Conservation (phyloP, 2,888 invertebrate species). For the Drosophila algonquin region DNA sequence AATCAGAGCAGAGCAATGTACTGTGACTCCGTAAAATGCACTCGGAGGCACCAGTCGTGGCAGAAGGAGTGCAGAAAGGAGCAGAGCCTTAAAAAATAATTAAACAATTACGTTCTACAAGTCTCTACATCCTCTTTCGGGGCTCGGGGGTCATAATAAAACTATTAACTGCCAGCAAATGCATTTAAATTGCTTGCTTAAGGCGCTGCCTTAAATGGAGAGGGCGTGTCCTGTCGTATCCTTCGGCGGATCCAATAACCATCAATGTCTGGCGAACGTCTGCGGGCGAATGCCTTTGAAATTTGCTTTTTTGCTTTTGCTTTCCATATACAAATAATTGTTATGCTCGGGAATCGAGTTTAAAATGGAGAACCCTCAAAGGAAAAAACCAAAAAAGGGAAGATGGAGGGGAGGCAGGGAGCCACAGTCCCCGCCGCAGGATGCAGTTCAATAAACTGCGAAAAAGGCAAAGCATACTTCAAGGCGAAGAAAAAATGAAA, state of each 20-base stretch:
- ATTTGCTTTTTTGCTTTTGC: constrained; percentile 24
- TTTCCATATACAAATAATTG: constrained; percentile 61
- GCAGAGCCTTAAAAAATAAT: constrained; percentile 67
- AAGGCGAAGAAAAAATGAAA: constrained; percentile 46
- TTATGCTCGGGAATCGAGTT: constrained; percentile 46
- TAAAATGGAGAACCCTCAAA: constrained; percentile 16
- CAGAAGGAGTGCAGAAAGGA: not conserved
- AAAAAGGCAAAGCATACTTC: constrained; percentile 59
- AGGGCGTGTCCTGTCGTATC: constrained; percentile 44
- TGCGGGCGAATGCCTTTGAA: constrained; percentile 35
- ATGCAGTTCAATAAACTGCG: constrained; percentile 70
- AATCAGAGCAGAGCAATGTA: constrained; percentile 82
- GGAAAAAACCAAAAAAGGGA: no score
- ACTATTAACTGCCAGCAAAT: constrained; percentile 69
- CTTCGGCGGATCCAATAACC: constrained; percentile 37
- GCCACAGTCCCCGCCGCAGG: constrained; percentile 20
- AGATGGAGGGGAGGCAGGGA: constrained; percentile 14
- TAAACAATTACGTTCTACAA: constrained; percentile 70
- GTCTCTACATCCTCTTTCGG: not conserved
- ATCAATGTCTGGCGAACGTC: constrained; percentile 45
- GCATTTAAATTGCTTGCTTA: constrained; percentile 75
- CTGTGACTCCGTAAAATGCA: constrained; percentile 72
- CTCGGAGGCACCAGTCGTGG: constrained; percentile 14
- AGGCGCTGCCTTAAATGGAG: constrained; percentile 14
- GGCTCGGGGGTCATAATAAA: constrained; percentile 53